Conservation (phyloP, 1,140 invertebrate species). For the Carposina sasakii region DNA sequence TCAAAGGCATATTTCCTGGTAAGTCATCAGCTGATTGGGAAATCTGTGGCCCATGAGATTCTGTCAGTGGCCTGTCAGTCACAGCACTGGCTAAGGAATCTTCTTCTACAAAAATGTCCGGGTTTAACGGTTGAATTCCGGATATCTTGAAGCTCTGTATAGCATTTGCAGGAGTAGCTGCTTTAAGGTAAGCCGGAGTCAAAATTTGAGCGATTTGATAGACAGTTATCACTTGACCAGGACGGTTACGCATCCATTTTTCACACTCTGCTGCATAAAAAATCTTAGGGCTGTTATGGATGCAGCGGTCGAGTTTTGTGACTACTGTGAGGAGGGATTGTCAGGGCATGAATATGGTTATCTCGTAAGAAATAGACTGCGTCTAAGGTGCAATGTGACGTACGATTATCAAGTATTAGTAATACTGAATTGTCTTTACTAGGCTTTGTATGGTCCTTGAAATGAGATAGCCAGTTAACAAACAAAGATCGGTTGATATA, state of each 20-base stretch:
- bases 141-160: too few species aligned
- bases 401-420: constrained; percentile 42
- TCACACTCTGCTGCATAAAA: constrained; percentile 17
- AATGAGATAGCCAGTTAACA: constrained; percentile 44
- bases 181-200: too few species aligned
- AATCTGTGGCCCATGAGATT: too few species aligned
- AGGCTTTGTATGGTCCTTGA: constrained; percentile 33
- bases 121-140: too few species aligned
- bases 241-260: constrained; percentile 19
- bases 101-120: too few species aligned
- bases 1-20: too few species aligned
- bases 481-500: constrained; percentile 34
- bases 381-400: constrained; percentile 27
- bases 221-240: constrained; percentile 8
- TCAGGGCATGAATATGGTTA: constrained; percentile 38
- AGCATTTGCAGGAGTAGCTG: too few species aligned
- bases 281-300: constrained; percentile 10
- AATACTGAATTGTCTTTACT: constrained; percentile 26
- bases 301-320: constrained; percentile 39
- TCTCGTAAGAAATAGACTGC: constrained; percentile 26
- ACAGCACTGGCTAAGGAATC: too few species aligned
- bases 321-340: constrained; percentile 53
- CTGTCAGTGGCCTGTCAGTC: too few species aligned
- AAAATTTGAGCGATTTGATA: constrained; percentile 7
- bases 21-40: too few species aligned